These are phyloP conservation scores for Patiria pectinifera DNA, from an alignment of 53 echinoderm and acorn worm genomes.

Conservation along the genomic window DNA sequence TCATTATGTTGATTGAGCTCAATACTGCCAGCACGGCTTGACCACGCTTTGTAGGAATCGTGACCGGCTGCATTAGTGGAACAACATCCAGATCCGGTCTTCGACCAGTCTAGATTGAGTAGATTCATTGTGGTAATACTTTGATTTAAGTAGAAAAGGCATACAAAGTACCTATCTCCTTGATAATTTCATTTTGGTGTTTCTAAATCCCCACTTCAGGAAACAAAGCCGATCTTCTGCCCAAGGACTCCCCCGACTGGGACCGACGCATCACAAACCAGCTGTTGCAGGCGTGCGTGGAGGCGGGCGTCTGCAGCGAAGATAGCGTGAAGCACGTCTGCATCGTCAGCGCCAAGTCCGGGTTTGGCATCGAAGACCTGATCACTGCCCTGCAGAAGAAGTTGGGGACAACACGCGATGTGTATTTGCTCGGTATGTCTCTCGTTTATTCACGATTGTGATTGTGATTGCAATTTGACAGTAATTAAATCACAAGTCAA, in stretches of 20 bases:
- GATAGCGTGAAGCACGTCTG: constrained; percentile 73
- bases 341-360: constrained; percentile 92
- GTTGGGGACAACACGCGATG: constrained; percentile 78
- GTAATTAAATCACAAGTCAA: too few relatives aligned
- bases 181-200: neutral
- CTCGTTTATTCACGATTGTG: too few relatives aligned
- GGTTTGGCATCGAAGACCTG: constrained; percentile 82
- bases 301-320: constrained; percentile 72
- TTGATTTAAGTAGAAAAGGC: too few relatives aligned
- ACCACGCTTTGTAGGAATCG: too few relatives aligned
- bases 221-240: constrained; percentile 91
- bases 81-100: too few relatives aligned
- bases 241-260: constrained; percentile 78
- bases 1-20: too few relatives aligned
- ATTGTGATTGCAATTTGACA: too few relatives aligned
- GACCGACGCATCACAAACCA: constrained; percentile 68
- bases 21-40: too few relatives aligned
- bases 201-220: constrained; percentile 7
- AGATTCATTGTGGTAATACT: too few relatives aligned
- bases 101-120: too few relatives aligned
- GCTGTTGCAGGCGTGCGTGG: constrained; percentile 75
- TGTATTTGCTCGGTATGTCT: constrained; percentile 85
- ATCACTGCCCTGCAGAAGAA: constrained; percentile 79
- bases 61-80: too few relatives aligned
- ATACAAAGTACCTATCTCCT: too few relatives aligned